Conservation (phyloP, 30 jellyfish, hydroid and myxozoan genomes). For the Aurelia sp. region DNA sequence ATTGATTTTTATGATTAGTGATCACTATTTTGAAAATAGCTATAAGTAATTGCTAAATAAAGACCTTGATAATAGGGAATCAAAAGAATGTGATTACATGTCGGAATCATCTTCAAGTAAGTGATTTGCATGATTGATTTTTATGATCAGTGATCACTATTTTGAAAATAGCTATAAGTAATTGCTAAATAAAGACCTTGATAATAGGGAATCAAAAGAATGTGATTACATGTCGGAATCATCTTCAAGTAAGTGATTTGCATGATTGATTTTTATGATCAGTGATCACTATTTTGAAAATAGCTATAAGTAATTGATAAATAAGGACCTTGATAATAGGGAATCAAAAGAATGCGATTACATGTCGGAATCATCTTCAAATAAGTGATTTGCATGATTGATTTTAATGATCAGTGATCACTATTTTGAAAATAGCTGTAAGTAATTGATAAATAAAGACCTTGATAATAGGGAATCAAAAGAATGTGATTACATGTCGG, state of each 20-base stretch:
- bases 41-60: background rate
- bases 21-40: background rate
- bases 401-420: background rate
- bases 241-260: constrained; percentile 74
- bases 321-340: constrained; percentile 69
- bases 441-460: constrained; percentile 33
- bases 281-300: background rate
- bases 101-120: constrained; percentile 91
- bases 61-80: constrained; percentile 84
- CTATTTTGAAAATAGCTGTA: background rate
- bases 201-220: constrained; percentile 86
- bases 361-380: constrained; percentile 92
- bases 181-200: constrained; percentile 49
- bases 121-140: background rate
- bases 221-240: constrained; percentile 90
- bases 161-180: background rate
- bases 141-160: background rate
- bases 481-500: constrained; percentile 93
- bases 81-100: constrained; percentile 90
- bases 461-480: constrained; percentile 83
- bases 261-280: background rate
- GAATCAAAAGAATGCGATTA: constrained; percentile 96
- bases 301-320: no score
- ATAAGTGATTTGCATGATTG: constrained; percentile 20
- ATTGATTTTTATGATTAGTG: background rate